Percentiles rank a stretch among this genome's conserved stretches.
Conservation (phyloP, 2,888 invertebrate species). For the Polydesmus complanatus region DNA sequence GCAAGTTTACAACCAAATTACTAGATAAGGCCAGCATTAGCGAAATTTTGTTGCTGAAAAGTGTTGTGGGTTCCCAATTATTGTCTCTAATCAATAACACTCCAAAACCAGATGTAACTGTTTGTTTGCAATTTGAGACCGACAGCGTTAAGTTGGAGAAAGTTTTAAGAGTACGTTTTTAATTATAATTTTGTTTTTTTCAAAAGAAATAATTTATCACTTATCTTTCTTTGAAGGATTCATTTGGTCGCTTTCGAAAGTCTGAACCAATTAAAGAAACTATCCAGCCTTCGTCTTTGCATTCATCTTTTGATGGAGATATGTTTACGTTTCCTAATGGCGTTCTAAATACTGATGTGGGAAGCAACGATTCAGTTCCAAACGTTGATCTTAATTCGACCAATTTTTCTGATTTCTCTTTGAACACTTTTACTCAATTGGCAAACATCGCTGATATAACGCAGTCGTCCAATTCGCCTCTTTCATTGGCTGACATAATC, state of each 20-base stretch:
- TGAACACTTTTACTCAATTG: conserved; percentile 14
- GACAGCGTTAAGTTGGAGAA: conserved; percentile 64
- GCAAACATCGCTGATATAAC: conserved; percentile 15
- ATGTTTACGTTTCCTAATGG: conserved; percentile 28
- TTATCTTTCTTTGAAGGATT: conserved; percentile 10
- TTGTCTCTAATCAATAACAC: conserved; percentile 61
- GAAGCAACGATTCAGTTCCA: conserved; percentile 24
- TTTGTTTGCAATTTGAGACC: conserved; percentile 54
- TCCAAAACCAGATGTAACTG: conserved; percentile 65
- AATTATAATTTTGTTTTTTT: neutral
- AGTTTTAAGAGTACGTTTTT: conserved; percentile 39
- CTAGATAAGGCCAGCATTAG: conserved; percentile 70
- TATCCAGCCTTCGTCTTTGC: conserved; percentile 24
- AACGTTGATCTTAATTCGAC: conserved; percentile 22
- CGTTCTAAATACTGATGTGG: conserved; percentile 26
- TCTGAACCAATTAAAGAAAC: conserved; percentile 7
- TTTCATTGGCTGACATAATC: conserved; percentile 18
- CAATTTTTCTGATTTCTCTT: conserved; percentile 16
- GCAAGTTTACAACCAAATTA: conserved; percentile 66
- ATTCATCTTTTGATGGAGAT: conserved; percentile 33
- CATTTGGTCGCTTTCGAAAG: conserved; percentile 17
- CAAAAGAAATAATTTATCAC: neutral
- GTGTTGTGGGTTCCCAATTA: conserved; percentile 61
- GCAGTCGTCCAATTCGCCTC: conserved; percentile 17
- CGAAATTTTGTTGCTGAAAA: conserved; percentile 70